A percentile compares a stretch with the other conserved stretches of the same genome.
phyloP scores from a whole-genome alignment of 2,113 vertebrate species.

The Chaetorhynchus papuensis region DNA sequence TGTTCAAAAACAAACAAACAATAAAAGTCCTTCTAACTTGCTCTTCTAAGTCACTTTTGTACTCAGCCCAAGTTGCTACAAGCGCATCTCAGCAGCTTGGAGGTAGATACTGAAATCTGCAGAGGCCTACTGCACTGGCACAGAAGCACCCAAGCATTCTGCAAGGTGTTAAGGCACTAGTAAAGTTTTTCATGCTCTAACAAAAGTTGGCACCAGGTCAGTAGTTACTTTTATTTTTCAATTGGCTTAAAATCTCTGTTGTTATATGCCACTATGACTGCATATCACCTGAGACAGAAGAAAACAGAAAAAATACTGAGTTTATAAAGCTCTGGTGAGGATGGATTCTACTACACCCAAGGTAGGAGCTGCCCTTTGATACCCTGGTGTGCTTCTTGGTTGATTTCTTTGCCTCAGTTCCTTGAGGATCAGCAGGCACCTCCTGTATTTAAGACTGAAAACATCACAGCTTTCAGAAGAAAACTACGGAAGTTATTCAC shows the following conservation, averaged over 20 bases:
- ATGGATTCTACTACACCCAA: neutral
- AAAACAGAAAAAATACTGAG: neutral
- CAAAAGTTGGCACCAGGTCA: neutral
- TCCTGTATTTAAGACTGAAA: constrained; percentile 1
- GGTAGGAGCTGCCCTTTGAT: neutral
- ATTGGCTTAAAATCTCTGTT: neutral
- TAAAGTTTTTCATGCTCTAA: neutral
- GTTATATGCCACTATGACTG: neutral
- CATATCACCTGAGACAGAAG: neutral
- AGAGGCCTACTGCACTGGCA: neutral
- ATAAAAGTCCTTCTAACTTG: neutral
- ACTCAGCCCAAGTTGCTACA: neutral
- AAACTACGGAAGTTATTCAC: constrained; percentile 41
- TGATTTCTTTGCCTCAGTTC: neutral
- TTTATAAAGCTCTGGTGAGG: neutral
- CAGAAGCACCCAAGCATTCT: neutral
- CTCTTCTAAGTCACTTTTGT: neutral
- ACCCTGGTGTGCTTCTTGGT: neutral
- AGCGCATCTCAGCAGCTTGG: neutral
- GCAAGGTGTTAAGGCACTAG: neutral
- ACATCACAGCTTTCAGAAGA: neutral
- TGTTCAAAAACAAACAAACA: neutral
- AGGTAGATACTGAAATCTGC: neutral
- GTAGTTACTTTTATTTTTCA: neutral
- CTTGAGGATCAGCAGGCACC: neutral